Base-by-base conservation (phyloP, 2,888 invertebrate genomes). In the Nematopogon swammerdamellus region DNA sequence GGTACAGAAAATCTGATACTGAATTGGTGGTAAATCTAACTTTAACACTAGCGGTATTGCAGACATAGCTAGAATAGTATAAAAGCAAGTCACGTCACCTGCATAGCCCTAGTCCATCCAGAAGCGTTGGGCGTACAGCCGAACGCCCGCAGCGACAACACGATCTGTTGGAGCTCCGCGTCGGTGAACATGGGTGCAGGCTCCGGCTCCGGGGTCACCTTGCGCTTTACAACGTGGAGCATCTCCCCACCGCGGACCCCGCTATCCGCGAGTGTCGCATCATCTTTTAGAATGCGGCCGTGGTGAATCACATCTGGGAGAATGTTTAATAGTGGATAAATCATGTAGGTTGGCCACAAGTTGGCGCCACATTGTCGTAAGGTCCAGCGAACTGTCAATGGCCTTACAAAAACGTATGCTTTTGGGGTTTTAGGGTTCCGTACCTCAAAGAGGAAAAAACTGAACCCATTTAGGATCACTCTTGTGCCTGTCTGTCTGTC, bases 281-380 rank as follows among this genome's bases (percentile, higher is more conserved):
- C 72, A 58, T 85, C 85, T 58, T 86, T 85, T 49, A 92, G 67
- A 52, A 87, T 79, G 59, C 85, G 82, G 2, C 91, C 91, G 68
- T 87, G 86, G 62, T 88, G 88, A 46, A 88, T 81, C 10, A 89
- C 67, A 65, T 88, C 89, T 90, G 62, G 17, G 67, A 67, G 53
- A 49, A 19, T 44, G 11, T 19, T 46, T 19, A 17, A n/a, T 46
- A 14, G 19, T n/a, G 16, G 11, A 10, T 20, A 11, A 20, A 19
- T 45, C 19, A 11, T 18, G 19, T 44, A 16, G 19, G 25, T 25
- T 6, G 4, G 25, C 5, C 25, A n/a, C n/a, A n/a, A n/a, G n/a
- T n/a, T n/a, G n/a, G n/a, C n/a, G n/a, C n/a, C n/a, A n/a, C n/a
- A n/a, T n/a, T n/a, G n/a, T n/a, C n/a, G n/a, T n/a, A n/a, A n/a